Conservation (phyloP, 2,797 vertebrate genomes). For the Oreortyx pictus region DNA sequence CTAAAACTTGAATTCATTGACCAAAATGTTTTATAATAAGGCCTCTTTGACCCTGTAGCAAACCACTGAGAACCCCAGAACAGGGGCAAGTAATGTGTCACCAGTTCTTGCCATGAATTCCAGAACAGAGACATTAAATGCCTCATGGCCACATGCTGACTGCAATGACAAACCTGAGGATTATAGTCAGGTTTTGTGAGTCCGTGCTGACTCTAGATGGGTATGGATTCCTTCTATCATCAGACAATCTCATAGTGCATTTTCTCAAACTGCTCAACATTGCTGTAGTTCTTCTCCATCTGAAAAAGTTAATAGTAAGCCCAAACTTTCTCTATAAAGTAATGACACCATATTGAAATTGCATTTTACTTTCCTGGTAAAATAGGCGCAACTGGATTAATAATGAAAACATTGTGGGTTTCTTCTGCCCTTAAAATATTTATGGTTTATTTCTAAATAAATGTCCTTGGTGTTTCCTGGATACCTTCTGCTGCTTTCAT, state of each 20-base stretch:
- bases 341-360: not conserved
- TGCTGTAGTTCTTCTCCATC: not conserved
- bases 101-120: not conserved
- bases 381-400: not conserved
- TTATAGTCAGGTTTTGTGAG: not conserved
- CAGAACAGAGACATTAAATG: not conserved
- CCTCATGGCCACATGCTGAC: not conserved
- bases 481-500: not conserved
- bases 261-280: rapidly evolving
- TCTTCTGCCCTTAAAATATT: not conserved
- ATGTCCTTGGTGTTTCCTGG: not conserved
- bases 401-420: not conserved
- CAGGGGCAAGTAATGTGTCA: not conserved
- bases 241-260: rapidly evolving
- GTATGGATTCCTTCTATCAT: rapidly evolving
- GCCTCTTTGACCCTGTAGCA: not conserved
- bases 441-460: not conserved
- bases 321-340: not conserved
- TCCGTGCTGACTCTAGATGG: not conserved
- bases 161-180: not conserved
- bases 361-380: not conserved
- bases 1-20: not conserved
- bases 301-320: not conserved
- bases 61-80: not conserved
- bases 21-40: not conserved